Conservation (phyloP, 2,797 vertebrate species). For the Poeciliopsis infans region DNA sequence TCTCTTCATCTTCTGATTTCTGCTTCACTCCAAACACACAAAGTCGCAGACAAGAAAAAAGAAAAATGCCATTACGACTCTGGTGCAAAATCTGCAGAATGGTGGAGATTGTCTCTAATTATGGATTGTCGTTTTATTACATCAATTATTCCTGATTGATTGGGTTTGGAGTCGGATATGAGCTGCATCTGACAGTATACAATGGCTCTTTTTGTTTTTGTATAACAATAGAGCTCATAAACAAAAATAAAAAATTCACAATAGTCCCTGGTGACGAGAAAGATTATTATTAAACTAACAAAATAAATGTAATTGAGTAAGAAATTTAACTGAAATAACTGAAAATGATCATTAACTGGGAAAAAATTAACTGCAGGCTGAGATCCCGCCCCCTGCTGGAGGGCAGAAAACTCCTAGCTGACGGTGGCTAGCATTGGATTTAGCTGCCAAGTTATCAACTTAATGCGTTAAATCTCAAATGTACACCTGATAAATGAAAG, state of each 20-base stretch:
- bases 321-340: no score
- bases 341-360: no score
- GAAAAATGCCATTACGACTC: not conserved
- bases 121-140: not conserved
- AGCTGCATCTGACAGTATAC: not conserved
- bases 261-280: not conserved
- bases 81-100: conserved; percentile 26
- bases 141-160: not conserved
- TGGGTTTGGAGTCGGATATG: conserved; percentile 12
- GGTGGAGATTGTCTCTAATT: conserved; percentile 20
- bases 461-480: no score
- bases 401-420: no score
- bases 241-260: not conserved
- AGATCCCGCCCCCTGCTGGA: no score
- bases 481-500: no score
- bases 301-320: no score
- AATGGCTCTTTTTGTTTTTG: not conserved
- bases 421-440: no score
- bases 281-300: not conserved
- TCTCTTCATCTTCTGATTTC: conserved; percentile 74
- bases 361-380: no score
- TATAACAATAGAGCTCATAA: not conserved
- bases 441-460: no score
- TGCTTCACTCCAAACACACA: conserved; percentile 59
- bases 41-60: conserved; percentile 40